Percentiles rank a stretch among this genome's conserved stretches.
These are phyloP conservation scores for Bradysia coprophila DNA, from an alignment of 1,140 invertebrate species.

Conservation along the genomic window DNA sequence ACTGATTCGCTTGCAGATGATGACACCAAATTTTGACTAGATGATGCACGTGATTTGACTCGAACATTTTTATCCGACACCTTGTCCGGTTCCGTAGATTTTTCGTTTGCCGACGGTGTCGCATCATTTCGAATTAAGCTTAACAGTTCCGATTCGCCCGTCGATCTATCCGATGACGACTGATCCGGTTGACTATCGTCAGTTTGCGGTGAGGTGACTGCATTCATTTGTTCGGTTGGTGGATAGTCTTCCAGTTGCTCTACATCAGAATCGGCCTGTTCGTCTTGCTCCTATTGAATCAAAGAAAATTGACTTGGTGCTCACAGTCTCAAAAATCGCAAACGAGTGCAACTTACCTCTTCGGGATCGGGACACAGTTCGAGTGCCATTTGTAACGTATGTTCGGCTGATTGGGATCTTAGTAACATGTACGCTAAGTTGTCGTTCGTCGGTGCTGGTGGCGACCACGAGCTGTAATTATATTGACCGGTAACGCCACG, in stretches of 20 bases:
- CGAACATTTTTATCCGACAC: no score
- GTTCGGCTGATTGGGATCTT: slow-evolving; percentile 79
- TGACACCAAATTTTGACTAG: no score
- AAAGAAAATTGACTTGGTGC: background rate
- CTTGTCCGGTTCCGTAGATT: no score
- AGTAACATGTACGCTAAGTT: slow-evolving; percentile 88
- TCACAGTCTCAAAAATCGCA: background rate
- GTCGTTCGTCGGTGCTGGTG: slow-evolving; percentile 84
- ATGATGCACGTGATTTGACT: no score
- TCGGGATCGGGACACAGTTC: slow-evolving; percentile 70
- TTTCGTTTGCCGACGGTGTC: no score
- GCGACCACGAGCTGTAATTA: slow-evolving; percentile 84
- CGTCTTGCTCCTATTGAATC: background rate
- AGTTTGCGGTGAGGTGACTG: no score
- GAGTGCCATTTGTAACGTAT: slow-evolving; percentile 68
- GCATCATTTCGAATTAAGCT: no score
- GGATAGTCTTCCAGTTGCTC: background rate
- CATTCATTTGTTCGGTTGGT: no score
- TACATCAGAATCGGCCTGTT: background rate
- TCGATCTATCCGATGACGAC: no score
- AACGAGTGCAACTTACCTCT: slow-evolving; percentile 30
- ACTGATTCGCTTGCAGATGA: no score
- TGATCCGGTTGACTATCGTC: no score
- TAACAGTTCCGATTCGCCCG: no score
- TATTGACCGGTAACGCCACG: slow-evolving; percentile 39